Evolutionary conservation across 2,888 invertebrate genomes (phyloP).

Genomic region (Tricholauxania praeusta): DNA sequence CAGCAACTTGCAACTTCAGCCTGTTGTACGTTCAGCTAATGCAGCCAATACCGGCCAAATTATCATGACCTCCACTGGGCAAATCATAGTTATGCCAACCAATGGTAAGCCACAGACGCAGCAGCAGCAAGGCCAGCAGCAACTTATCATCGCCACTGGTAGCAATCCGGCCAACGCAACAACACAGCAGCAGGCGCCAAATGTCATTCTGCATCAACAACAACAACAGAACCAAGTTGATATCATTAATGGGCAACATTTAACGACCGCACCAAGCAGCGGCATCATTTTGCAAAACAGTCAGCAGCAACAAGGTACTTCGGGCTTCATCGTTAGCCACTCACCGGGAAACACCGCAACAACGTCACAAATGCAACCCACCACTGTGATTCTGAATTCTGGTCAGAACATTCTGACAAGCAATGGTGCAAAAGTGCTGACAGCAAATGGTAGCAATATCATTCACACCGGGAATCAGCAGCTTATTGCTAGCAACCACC

Average conservation of each 20-base stretch:
- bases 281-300: constrained; percentile 53
- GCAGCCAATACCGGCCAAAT: constrained; percentile 58
- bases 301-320: constrained; percentile 53
- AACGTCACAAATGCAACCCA: constrained; percentile 52
- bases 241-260: constrained; percentile 46
- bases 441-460: constrained; percentile 55
- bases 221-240: constrained; percentile 48
- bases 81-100: constrained; percentile 65
- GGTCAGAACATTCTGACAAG: constrained; percentile 54
- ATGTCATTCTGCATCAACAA: constrained; percentile 49
- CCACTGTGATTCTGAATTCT: constrained; percentile 57
- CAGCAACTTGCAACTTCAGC: constrained; percentile 58
- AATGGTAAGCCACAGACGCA: constrained; percentile 52
- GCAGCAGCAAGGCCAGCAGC: constrained; percentile 51
- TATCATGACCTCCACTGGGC: constrained; percentile 68
- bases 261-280: constrained; percentile 49
- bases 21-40: constrained; percentile 53
- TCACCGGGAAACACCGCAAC: constrained; percentile 38
- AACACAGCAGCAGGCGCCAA: constrained; percentile 44
- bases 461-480: constrained; percentile 50
- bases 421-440: constrained; percentile 53
- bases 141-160: constrained; percentile 46
- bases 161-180: constrained; percentile 43
- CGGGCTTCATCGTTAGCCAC: constrained; percentile 52
- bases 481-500: constrained; percentile 48